Base-by-base conservation (phyloP, 2,888 invertebrate genomes). In the Hirtodrosophila alboralis region DNA sequence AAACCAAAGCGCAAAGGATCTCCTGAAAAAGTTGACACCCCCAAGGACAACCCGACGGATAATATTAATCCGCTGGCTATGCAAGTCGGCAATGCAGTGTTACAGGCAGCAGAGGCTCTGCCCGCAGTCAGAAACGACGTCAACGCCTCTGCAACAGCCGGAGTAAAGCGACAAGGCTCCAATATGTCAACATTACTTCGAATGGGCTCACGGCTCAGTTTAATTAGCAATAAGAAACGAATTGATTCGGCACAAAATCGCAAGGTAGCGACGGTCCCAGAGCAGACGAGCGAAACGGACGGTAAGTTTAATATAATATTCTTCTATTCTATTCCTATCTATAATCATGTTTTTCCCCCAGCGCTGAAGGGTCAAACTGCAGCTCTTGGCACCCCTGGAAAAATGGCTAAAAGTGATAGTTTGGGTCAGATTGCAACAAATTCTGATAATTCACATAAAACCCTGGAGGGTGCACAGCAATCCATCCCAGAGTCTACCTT, bases 401-500 rank as follows among this genome's bases (percentile, higher is more conserved):
- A 34, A 40, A 40, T 61, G 53, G 45, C 71, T 40, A 40, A 72
- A 40, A 71, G 58, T 33, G 73, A 83, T 12, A 78, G 68, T 45
- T 62, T 67, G 38, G 52, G 56, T 8, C 44, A 66, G 9, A 71
- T 83, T 5, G 84, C 80, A 33, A 70, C 86, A 10, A 89, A 89
- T 57, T 65, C 89, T 18, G 89, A 89, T 52, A 89, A 88, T 59
- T 88, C 89, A 0, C 87, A 88, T 52, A 89, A 87, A 61, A 88
- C 87, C 0, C 60, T 89, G 38, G 89, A 89, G 52, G 87, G 78
- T 36, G 81, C 89, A 45, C 89, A 90, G 47, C 89, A 89, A 66
- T 86, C 89, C 9, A 89, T 88, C 1, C 81, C 85, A n/a, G 89
- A 87, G 38, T 88, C 88, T 16, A 88, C 88, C 4, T 87, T 88